Evolutionary conservation across 2,888 invertebrate species (phyloP).

Genomic region (Dorcus hopei): DNA sequence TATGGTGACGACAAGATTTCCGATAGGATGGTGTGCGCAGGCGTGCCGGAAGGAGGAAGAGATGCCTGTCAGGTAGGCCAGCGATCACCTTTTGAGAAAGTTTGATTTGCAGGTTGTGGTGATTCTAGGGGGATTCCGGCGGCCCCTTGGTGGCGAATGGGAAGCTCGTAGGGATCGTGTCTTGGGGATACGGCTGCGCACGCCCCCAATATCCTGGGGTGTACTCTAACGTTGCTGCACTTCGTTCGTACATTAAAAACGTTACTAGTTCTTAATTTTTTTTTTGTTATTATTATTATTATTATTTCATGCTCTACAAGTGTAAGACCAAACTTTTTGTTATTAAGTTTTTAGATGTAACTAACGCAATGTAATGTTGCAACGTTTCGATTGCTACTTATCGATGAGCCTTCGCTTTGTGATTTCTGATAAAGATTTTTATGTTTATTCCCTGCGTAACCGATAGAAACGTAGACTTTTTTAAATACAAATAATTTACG

Average conservation of each 20-base stretch:
- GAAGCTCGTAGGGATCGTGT: not conserved
- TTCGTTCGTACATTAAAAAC: not conserved
- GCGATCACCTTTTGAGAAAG: not conserved
- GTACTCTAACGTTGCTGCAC: not conserved
- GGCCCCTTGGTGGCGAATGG: conserved; percentile 62
- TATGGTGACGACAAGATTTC: conserved; percentile 17
- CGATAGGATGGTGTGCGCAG: conserved; percentile 27
- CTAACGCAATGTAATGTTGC: too few species aligned
- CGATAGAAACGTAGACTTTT: too few species aligned
- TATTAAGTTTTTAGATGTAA: too few species aligned
- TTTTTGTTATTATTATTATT: too few species aligned
- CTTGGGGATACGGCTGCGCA: not conserved
- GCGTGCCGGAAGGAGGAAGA: conserved; percentile 19
- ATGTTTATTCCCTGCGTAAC: too few species aligned
- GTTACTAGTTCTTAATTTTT: not conserved
- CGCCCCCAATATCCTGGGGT: not conserved
- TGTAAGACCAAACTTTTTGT: too few species aligned
- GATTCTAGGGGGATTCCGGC: conserved; percentile 62
- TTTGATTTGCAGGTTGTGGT: not conserved
- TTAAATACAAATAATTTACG: too few species aligned
- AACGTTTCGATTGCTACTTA: too few species aligned
- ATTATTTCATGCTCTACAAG: too few species aligned
- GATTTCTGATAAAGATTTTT: too few species aligned
- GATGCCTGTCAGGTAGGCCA: conserved; percentile 22
- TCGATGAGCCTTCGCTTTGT: too few species aligned